Percentiles rank a stretch among this genome's conserved stretches.
Conservation (phyloP, 2,888 invertebrate genomes). For the Pachymerium ferrugineum region DNA sequence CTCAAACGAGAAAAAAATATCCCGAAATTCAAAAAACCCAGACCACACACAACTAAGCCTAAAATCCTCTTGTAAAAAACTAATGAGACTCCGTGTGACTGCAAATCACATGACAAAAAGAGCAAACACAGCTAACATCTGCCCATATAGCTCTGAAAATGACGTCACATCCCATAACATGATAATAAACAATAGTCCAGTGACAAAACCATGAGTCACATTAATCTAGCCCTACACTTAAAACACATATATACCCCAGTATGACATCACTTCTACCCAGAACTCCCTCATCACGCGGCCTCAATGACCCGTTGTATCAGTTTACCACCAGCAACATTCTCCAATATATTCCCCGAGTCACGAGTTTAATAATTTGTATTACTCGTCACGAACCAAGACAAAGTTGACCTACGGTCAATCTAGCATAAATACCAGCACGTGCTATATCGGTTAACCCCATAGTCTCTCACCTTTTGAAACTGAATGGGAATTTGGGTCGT, state of each 20-base stretch:
- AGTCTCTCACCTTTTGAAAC: neutral
- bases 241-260: constrained; percentile 10
- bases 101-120: neutral
- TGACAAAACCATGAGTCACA: constrained; percentile 22
- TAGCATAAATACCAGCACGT: constrained; percentile 1
- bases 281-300: constrained; percentile 6
- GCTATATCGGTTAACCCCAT: no score
- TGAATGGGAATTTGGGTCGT: neutral
- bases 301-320: constrained; percentile 1
- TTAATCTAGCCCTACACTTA: constrained; percentile 8
- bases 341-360: constrained; percentile 17
- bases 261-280: constrained; percentile 9
- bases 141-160: neutral
- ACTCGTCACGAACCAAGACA: constrained; percentile 22
- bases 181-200: constrained; percentile 4
- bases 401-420: neutral
- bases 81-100: neutral
- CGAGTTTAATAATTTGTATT: constrained; percentile 13
- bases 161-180: neutral
- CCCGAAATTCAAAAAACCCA: neutral
- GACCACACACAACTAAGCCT: neutral
- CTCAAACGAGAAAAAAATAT: neutral
- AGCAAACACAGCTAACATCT: neutral
- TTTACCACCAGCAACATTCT: constrained; percentile 10
- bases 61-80: neutral